Conservation (phyloP, 2,797 vertebrate genomes). For the Atherinosoma microstoma region DNA sequence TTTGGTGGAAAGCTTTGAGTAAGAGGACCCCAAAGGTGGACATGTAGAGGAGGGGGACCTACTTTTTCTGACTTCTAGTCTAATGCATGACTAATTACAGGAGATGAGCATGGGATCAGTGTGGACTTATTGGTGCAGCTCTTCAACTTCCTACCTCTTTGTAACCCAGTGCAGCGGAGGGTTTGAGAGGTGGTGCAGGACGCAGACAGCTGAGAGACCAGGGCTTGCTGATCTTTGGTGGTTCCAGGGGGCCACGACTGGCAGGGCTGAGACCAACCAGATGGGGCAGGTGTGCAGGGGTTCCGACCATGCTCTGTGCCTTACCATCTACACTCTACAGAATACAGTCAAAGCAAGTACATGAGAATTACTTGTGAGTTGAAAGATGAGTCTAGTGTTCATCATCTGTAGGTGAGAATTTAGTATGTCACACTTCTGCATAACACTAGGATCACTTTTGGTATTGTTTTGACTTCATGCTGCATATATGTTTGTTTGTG, state of each 20-base stretch:
- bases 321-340: conserved; percentile 77
- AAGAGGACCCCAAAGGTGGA: not conserved
- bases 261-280: conserved; percentile 84
- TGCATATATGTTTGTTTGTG: not conserved
- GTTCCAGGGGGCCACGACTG: conserved; percentile 92
- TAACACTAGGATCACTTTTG: conserved; percentile 12
- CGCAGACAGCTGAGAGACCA: conserved; percentile 98
- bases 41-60: conserved; percentile 21
- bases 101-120: not conserved
- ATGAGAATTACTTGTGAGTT: not conserved
- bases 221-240: conserved; percentile 93
- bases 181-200: conserved; percentile 95
- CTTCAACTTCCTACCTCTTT: conserved; percentile 90
- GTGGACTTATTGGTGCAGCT: conserved; percentile 26
- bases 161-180: conserved; percentile 95
- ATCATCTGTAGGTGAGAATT: conserved; percentile 5
- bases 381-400: not conserved
- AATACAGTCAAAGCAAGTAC: not conserved
- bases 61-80: conserved; percentile 9
- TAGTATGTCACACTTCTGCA: conserved; percentile 48
- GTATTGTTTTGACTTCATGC: conserved; percentile 31
- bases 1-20: not conserved
- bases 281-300: conserved; percentile 81
- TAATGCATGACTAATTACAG: not conserved
- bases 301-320: conserved; percentile 65